Evolutionary conservation across 2,113 vertebrate species (phyloP).

Genomic region (Columbina picui): DNA sequence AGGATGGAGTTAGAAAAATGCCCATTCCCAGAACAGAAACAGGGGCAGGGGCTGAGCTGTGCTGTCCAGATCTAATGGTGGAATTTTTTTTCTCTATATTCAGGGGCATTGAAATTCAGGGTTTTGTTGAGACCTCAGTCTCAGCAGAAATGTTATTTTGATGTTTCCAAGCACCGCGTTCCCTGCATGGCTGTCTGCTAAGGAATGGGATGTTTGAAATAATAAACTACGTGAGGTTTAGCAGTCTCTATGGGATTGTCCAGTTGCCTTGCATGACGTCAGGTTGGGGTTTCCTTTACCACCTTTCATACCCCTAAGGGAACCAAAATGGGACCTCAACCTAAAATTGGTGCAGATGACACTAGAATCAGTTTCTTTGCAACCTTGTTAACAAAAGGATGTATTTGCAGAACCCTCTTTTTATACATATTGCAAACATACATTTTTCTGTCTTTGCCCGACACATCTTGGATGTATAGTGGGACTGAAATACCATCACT

Average conservation of each 20-base stretch:
- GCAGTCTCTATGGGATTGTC: background rate
- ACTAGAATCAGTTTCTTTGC: background rate
- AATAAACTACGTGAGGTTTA: background rate
- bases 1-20: background rate
- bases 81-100: background rate
- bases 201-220: background rate
- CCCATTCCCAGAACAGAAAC: background rate
- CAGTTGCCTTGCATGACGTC: conserved; percentile 34
- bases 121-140: background rate
- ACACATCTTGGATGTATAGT: background rate
- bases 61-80: background rate
- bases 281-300: conserved; percentile 8
- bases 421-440: background rate
- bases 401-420: background rate
- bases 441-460: background rate
- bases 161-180: background rate
- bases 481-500: background rate
- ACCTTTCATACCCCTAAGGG: background rate
- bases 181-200: background rate
- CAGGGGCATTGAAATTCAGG: background rate
- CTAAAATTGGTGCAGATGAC: background rate
- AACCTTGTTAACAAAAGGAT: background rate
- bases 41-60: background rate
- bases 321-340: background rate
- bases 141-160: background rate